Percentiles rank a stretch among this genome's conserved stretches.
Evolutionary conservation across 2,113 vertebrate genomes (phyloP).

Genomic region (Mionectes macconnelli): DNA sequence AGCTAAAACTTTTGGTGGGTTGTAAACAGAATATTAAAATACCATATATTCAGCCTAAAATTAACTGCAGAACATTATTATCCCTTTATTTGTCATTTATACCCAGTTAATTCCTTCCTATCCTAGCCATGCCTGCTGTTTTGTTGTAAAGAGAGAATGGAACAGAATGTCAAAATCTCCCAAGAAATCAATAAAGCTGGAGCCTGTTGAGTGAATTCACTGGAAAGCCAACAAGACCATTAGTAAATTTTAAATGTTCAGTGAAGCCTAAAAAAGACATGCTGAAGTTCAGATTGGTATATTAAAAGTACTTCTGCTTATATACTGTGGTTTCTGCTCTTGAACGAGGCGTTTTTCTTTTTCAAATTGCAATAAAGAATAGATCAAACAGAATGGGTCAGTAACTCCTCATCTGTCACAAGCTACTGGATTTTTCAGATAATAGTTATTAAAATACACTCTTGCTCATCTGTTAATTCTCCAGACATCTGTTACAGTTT

Average conservation of each 20-base stretch:
- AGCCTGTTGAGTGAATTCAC: not conserved
- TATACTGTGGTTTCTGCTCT: not conserved
- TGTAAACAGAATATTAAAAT: not conserved
- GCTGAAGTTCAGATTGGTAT: not conserved
- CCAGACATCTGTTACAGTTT: not conserved
- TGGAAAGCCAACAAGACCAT: not conserved
- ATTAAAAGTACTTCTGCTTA: not conserved
- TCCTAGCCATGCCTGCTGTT: not conserved
- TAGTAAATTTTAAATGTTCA: not conserved
- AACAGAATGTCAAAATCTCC: not conserved
- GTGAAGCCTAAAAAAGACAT: not conserved
- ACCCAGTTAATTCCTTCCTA: not conserved
- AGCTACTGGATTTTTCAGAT: not conserved
- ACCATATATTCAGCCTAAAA: not conserved
- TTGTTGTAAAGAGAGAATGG: not conserved
- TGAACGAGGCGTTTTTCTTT: not conserved
- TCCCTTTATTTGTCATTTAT: not conserved
- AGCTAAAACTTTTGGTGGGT: not conserved
- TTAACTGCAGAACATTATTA: not conserved
- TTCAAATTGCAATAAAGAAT: slow-evolving; percentile 10
- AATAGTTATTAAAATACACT: not conserved
- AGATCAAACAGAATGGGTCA: slow-evolving; percentile 11
- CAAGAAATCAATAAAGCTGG: not conserved
- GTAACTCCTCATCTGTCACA: not conserved
- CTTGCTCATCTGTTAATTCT: not conserved